Percentiles rank a stretch among this genome's conserved stretches.
These are phyloP conservation scores for Taeniopygia guttata DNA, from an alignment of 2,797 vertebrate species.

Conservation along the genomic window DNA sequence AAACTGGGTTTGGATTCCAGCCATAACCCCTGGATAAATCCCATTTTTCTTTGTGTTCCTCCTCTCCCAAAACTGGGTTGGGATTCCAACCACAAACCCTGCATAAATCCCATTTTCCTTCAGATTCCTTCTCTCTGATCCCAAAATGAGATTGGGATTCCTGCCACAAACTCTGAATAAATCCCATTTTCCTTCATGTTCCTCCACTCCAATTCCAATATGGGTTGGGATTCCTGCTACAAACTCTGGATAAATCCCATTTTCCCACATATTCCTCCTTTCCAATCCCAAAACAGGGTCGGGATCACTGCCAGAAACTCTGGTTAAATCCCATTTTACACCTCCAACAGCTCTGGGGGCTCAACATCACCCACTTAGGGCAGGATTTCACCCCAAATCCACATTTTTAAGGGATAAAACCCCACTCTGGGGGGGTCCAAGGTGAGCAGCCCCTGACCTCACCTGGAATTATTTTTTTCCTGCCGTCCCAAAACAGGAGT, in stretches of 20 bases:
- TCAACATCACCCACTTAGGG: accelerated
- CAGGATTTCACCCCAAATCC: not conserved
- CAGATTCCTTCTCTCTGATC: accelerated
- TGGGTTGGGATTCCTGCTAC: not conserved
- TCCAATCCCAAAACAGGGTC: not conserved
- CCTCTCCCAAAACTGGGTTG: no score
- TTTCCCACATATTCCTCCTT: not conserved
- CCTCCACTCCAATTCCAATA: not conserved
- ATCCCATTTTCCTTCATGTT: not conserved
- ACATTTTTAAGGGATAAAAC: accelerated
- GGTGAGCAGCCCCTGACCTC: not conserved
- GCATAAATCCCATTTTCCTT: not conserved
- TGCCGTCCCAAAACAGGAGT: not conserved
- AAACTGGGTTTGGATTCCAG: not conserved
- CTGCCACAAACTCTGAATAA: not conserved
- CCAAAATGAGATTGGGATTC: no score
- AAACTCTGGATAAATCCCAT: not conserved
- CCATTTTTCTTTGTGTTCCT: not conserved
- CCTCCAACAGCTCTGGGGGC: accelerated
- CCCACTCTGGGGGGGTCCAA: accelerated
- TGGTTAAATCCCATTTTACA: not conserved
- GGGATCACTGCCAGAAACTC: not conserved
- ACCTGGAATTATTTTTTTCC: not conserved
- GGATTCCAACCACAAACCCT: not conserved
- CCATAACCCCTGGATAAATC: not conserved